A percentile compares a stretch with the other conserved stretches of the same genome.
Evolutionary conservation across 2,797 vertebrate species (phyloP).

Genomic region (Margarornis squamiger): DNA sequence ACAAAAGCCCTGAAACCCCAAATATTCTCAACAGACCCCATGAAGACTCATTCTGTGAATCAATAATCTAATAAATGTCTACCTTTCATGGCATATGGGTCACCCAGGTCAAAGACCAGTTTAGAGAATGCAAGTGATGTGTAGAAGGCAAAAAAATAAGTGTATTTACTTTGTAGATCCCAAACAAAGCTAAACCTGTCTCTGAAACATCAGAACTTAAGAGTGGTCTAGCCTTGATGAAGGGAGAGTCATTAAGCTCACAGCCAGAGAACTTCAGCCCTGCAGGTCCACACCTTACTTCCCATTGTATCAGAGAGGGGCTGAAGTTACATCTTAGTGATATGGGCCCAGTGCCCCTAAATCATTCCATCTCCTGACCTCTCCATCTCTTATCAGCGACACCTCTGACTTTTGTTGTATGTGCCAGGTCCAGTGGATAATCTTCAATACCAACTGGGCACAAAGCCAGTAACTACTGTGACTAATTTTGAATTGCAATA

Average conservation of each 20-base stretch:
- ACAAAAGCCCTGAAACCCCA: background rate
- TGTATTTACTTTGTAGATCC: background rate
- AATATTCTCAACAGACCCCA: background rate
- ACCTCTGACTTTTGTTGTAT: background rate
- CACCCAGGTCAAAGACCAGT: background rate
- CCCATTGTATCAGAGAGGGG: background rate
- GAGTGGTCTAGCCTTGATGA: background rate
- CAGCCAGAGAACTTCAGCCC: background rate
- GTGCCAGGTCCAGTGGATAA: background rate
- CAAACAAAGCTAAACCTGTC: background rate
- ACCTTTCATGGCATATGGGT: background rate
- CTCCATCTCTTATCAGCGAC: background rate
- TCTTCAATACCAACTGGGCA: background rate
- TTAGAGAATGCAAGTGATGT: background rate
- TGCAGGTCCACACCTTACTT: background rate
- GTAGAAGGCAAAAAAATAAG: background rate
- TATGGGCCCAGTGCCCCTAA: background rate
- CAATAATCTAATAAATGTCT: background rate
- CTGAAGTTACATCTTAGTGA: background rate
- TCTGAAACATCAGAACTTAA: background rate
- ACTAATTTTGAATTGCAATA: conserved; percentile 20
- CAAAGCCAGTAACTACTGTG: background rate
- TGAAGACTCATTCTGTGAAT: background rate
- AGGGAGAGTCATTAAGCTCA: background rate
- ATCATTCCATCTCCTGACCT: background rate